Evolutionary conservation across 2,888 invertebrate species (phyloP), one percentile per base, ranked within the genome.

Genomic region (Zonitis immaculata): DNA sequence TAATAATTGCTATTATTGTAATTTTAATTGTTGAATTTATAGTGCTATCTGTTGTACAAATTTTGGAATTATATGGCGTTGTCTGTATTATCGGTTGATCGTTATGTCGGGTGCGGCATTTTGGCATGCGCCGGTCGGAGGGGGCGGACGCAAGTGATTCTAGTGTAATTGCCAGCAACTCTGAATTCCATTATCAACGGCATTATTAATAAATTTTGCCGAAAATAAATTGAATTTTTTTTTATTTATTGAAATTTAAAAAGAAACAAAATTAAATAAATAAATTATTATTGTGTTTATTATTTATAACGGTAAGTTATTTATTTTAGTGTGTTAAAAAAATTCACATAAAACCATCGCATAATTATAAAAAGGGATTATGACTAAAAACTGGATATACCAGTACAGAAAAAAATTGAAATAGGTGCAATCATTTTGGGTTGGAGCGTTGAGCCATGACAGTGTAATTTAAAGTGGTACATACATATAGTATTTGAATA

Each of bases 381-480:
- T 65, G 62, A 65, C 61, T 60, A 62, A 56, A 59, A 59, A 58
- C 62, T 58, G 55, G 61, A 60, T 52, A 57, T 56, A 59, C 60
- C 57, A 66, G 68, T 70, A 67, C 60, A 57, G 61, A 64, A 66
- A 67, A 64, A 65, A 63, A 65, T 66, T 63, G 56, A 63, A 62
- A 52, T 60, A 64, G 64, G 63, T 50, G 39, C 18, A 39, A 39
- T 39, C 39, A 56, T 53, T n/a, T 50, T 53, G 53, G 39, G 39
- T 11, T 61, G 61, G 65, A 68, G 65, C 66, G 60, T 67, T 68
- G 65, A 73, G 72, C 73, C 72, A 73, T 74, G 75, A 75, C 73
- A 73, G 73, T 74, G 73, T 74, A 68, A 74, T 71, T 73, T 72
- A 64, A 70, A 74, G 73, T 74, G 73, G 65, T 58, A 60, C 59